phyloP scores from a whole-genome alignment of 2,888 invertebrate species.

The Platycnemis pennipes region DNA sequence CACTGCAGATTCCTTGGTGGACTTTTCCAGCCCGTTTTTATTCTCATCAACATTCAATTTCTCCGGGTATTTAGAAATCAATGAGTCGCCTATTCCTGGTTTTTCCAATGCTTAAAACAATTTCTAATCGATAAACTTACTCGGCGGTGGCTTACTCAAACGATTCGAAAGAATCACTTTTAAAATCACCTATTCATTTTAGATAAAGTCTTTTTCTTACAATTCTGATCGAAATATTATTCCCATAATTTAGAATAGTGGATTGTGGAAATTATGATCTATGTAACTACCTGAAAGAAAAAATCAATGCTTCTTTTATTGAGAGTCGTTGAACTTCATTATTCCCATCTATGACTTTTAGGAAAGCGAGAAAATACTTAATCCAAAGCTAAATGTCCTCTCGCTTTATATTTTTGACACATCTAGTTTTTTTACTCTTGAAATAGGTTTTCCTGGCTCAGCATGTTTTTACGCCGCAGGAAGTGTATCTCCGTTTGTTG shows the following conservation, averaged over 20 bases:
- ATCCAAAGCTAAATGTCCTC: no score
- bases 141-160: neutral
- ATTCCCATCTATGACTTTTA: no score
- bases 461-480: no score
- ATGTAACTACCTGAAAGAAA: no score
- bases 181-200: neutral
- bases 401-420: no score
- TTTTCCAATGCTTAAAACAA: neutral
- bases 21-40: neutral
- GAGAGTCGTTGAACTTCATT: no score
- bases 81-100: neutral
- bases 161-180: neutral
- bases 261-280: no score
- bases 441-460: no score
- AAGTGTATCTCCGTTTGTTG: no score
- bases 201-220: neutral
- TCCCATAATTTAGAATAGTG: neutral
- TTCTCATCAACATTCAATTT: neutral
- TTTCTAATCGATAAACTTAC: neutral
- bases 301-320: no score
- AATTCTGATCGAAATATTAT: neutral
- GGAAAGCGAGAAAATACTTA: no score
- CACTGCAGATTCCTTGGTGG: neutral
- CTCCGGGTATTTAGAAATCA: neutral
- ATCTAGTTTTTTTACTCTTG: no score